These are phyloP conservation scores for Saccopteryx bilineata DNA, from an alignment of 2,113 vertebrate genomes.

Conservation along the genomic window DNA sequence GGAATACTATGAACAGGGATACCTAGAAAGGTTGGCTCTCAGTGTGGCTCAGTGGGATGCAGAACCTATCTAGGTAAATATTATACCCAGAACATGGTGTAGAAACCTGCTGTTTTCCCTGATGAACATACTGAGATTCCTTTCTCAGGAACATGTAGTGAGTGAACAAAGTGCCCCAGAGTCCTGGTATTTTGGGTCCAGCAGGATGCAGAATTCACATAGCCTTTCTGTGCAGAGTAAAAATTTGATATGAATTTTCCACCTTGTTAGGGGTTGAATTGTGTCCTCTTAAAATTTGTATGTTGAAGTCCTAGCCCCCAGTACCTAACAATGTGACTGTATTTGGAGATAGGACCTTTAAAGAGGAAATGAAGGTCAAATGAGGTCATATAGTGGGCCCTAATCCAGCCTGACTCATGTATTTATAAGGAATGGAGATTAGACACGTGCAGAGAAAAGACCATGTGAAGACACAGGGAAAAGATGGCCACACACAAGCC, in stretches of 20 bases:
- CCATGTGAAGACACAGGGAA: background rate
- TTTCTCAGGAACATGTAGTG: background rate
- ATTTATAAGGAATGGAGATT: background rate
- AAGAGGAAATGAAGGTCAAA: background rate
- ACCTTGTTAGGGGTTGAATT: background rate
- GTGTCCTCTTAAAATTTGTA: background rate
- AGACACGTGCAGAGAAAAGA: background rate
- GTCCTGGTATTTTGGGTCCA: background rate
- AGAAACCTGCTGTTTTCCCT: conserved; percentile 22
- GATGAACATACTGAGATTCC: background rate
- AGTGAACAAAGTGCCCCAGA: background rate
- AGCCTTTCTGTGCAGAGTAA: background rate
- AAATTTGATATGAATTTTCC: background rate
- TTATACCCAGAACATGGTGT: background rate
- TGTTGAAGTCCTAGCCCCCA: background rate
- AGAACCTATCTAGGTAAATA: conserved; percentile 10
- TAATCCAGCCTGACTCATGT: background rate
- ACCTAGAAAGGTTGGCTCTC: conserved; percentile 29
- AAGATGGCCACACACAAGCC: too few relatives aligned
- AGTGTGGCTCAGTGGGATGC: background rate
- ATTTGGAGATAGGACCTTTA: background rate
- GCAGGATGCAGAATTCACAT: background rate
- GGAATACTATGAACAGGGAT: conserved; percentile 25
- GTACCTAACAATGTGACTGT: background rate
- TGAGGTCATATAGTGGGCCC: background rate